A percentile compares a stretch with the other conserved stretches of the same genome.
Evolutionary conservation across 2,797 vertebrate species (phyloP).

Genomic region (Darevskia nairensis): DNA sequence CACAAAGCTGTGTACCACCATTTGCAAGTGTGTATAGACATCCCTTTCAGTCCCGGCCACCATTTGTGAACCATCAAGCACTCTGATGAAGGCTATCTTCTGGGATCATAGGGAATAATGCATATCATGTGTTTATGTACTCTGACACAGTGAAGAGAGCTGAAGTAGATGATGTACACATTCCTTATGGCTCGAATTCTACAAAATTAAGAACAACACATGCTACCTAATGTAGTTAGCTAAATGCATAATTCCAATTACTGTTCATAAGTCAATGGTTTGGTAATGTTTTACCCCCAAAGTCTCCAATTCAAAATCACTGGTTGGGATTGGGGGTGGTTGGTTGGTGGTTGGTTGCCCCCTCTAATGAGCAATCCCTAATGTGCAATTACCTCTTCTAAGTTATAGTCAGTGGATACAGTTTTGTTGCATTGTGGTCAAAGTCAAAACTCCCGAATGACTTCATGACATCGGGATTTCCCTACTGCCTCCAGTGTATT

Average conservation of each 20-base stretch:
- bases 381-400: constrained; percentile 61
- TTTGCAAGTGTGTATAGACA: not conserved
- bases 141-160: not conserved
- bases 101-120: not conserved
- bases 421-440: not conserved
- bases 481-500: constrained; percentile 33
- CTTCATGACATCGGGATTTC: constrained; percentile 2
- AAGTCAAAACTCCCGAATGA: not conserved
- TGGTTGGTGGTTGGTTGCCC: not conserved
- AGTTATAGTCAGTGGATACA: constrained; percentile 27
- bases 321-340: not conserved
- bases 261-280: constrained; percentile 45
- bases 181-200: not conserved
- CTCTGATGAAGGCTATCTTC: not conserved
- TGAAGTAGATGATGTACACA: not conserved
- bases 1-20: not conserved
- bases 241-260: constrained; percentile 21
- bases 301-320: constrained; percentile 14
- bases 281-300: not conserved
- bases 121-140: not conserved
- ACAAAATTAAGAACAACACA: not conserved
- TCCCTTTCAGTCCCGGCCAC: not conserved
- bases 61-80: too few relatives aligned
- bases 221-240: not conserved
- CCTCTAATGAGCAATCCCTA: constrained; percentile 51